Percentiles rank a stretch among this genome's conserved stretches.
phyloP scores from a whole-genome alignment of 2,797 vertebrate genomes.

The Chaunax sp. region DNA sequence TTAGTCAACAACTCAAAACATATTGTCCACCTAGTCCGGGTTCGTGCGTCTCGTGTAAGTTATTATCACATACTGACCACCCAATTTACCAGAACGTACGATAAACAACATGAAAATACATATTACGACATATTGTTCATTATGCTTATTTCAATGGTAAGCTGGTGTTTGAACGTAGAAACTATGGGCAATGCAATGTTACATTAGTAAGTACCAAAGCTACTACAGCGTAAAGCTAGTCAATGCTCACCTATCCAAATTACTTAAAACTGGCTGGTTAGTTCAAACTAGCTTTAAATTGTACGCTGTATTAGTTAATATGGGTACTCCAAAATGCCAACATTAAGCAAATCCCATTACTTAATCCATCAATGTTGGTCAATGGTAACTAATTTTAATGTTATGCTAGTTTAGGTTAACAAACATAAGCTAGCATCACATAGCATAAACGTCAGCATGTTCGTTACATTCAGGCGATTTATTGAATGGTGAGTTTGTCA shows the following conservation, averaged over 20 bases:
- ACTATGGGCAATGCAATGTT: neutral
- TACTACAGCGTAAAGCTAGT: neutral
- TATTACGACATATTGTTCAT: no score
- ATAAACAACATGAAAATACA: neutral
- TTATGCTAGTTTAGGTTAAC: slow-evolving; percentile 30
- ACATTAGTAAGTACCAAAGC: neutral
- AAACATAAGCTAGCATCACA: slow-evolving; percentile 2
- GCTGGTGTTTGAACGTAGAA: neutral
- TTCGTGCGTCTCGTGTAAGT: neutral
- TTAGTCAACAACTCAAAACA: neutral
- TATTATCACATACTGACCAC: no score
- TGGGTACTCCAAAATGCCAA: neutral
- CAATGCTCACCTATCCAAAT: neutral
- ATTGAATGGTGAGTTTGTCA: no score
- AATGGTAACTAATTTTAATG: no score
- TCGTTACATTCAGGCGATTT: neutral
- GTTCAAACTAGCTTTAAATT: neutral
- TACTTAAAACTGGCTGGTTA: no score
- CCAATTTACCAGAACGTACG: neutral
- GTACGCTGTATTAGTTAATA: accelerated
- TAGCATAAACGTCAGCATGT: no score
- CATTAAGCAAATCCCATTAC: neutral
- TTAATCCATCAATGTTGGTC: neutral
- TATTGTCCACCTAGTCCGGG: neutral
- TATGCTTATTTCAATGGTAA: neutral